Evolutionary conservation across 2,888 invertebrate genomes (phyloP).

Genomic region (Brachyopa scutellaris): DNA sequence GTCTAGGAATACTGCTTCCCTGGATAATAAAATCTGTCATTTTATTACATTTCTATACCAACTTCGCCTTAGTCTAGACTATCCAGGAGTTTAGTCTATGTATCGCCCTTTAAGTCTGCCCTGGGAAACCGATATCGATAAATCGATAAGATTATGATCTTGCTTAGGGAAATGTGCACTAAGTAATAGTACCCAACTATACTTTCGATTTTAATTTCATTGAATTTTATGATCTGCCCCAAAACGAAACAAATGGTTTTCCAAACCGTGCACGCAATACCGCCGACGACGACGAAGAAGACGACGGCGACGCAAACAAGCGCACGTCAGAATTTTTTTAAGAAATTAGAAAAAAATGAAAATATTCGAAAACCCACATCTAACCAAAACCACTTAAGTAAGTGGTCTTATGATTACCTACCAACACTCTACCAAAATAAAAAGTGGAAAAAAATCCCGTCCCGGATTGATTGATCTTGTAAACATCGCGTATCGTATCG

Average conservation of each 20-base stretch:
- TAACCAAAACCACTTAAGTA: conserved; percentile 59
- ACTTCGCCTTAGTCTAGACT: conserved; percentile 55
- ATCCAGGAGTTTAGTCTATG: conserved; percentile 59
- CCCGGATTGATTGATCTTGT: conserved; percentile 68
- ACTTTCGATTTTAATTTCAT: conserved; percentile 58
- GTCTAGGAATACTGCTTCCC: conserved; percentile 42
- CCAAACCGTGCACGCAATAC: background rate
- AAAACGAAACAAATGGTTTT: conserved; percentile 42
- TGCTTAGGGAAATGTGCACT: conserved; percentile 43
- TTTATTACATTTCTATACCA: conserved; percentile 41
- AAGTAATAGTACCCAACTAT: conserved; percentile 36
- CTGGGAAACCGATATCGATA: conserved; percentile 50
- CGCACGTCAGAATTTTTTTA: conserved; percentile 8
- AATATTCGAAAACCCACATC: conserved; percentile 19
- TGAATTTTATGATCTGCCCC: conserved; percentile 45
- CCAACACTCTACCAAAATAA: conserved; percentile 54
- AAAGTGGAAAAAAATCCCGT: conserved; percentile 36
- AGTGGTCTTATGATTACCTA: conserved; percentile 58
- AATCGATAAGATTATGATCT: conserved; percentile 64
- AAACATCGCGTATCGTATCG: conserved; percentile 65
- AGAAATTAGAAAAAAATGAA: conserved; percentile 9
- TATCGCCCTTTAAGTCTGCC: conserved; percentile 17
- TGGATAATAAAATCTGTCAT: conserved; percentile 48
- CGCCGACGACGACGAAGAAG: conserved; percentile 21
- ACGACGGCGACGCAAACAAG: conserved; percentile 22